These are phyloP conservation scores for Acronicta psi DNA, from an alignment of 2,888 invertebrate genomes.

Conservation along the genomic window DNA sequence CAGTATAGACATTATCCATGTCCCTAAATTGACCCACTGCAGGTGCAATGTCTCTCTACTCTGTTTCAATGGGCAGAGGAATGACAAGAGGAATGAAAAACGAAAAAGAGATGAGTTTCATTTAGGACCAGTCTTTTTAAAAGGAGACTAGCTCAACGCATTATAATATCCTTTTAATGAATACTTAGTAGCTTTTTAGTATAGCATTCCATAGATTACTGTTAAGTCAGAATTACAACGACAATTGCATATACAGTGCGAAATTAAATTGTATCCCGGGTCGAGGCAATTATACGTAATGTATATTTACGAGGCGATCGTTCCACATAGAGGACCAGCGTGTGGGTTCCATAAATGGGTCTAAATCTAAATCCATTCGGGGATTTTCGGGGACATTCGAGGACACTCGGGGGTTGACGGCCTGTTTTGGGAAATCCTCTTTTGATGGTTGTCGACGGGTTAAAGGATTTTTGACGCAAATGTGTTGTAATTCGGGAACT, in stretches of 20 bases:
- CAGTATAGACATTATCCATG: too few species aligned
- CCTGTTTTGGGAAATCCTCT: conserved; percentile 19
- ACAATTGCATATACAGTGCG: conserved; percentile 15
- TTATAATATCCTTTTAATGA: too few species aligned
- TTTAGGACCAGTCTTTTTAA: too few species aligned
- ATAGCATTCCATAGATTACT: conserved; percentile 11
- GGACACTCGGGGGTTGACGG: conserved; percentile 26
- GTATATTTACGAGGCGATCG: conserved; percentile 50
- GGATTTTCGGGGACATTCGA: conserved; percentile 22
- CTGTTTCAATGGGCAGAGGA: too few species aligned
- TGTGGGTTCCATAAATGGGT: conserved; percentile 30
- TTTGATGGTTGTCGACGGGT: conserved; percentile 22
- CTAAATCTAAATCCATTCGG: conserved; percentile 38
- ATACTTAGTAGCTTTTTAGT: neutral
- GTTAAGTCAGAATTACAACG: conserved; percentile 10
- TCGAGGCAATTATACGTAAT: conserved; percentile 51
- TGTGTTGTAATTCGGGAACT: conserved; percentile 8
- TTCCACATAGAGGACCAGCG: conserved; percentile 17
- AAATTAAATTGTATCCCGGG: conserved; percentile 25
- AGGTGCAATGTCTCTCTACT: too few species aligned
- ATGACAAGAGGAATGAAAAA: too few species aligned
- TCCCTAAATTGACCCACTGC: too few species aligned
- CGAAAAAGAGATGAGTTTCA: too few species aligned
- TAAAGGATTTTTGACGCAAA: conserved; percentile 13
- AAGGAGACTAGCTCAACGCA: too few species aligned